Evolutionary conservation across 2,113 vertebrate genomes (phyloP).

Genomic region (Myiopsitta monachus): DNA sequence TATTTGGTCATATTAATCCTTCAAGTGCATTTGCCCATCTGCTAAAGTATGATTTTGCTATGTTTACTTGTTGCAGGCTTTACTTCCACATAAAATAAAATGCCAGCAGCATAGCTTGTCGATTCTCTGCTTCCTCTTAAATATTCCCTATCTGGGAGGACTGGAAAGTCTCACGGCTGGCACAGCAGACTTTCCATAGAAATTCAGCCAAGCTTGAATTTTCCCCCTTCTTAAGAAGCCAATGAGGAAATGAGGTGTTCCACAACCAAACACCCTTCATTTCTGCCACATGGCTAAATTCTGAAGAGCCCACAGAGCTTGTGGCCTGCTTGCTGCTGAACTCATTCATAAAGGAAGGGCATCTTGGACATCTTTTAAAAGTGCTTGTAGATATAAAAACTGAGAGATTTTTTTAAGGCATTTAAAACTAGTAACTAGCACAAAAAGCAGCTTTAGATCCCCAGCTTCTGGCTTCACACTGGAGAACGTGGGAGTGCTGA

Average conservation of each 20-base stretch:
- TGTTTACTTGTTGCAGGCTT: constrained; percentile 11
- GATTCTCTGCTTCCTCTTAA: neutral
- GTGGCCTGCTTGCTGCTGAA: neutral
- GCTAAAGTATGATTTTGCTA: neutral
- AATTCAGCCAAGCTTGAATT: neutral
- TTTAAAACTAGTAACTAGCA: neutral
- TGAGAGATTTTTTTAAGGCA: neutral
- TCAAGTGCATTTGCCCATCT: neutral
- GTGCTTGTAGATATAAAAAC: neutral
- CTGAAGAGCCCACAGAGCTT: neutral
- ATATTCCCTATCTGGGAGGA: neutral
- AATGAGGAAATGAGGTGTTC: neutral
- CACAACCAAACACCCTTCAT: neutral
- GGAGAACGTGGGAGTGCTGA: neutral
- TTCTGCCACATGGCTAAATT: neutral
- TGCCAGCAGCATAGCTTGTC: neutral
- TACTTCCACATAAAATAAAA: constrained; percentile 4
- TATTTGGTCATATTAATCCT: neutral
- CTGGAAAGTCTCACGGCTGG: neutral
- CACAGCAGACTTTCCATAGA: neutral
- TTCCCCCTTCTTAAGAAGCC: neutral
- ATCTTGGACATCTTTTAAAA: neutral
- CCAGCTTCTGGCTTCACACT: neutral
- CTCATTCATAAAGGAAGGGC: neutral
- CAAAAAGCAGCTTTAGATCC: neutral